Conservation (phyloP, 2,113 vertebrate genomes). For the Campylomormyrus numenius region DNA sequence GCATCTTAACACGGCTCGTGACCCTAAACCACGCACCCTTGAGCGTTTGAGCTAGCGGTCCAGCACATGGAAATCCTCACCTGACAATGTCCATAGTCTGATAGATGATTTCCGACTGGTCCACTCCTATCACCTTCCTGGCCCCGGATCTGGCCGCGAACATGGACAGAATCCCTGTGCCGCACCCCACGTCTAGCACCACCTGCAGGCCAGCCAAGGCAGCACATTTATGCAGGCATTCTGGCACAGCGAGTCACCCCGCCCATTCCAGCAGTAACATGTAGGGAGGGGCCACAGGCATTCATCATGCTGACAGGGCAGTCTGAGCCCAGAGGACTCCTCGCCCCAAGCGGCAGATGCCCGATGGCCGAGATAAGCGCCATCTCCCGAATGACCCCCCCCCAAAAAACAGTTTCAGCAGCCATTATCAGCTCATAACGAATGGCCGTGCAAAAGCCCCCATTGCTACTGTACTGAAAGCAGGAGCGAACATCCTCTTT, state of each 20-base stretch:
- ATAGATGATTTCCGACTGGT: slow-evolving; percentile 93
- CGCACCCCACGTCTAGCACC: slow-evolving; percentile 94
- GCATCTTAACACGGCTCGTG: not conserved
- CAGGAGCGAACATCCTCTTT: slow-evolving; percentile 56
- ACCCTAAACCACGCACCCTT: not conserved
- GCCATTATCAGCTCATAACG: slow-evolving; percentile 52
- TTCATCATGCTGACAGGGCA: slow-evolving; percentile 35
- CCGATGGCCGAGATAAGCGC: slow-evolving; percentile 33
- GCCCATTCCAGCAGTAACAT: not conserved
- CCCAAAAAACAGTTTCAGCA: slow-evolving; percentile 32
- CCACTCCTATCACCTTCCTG: slow-evolving; percentile 80
- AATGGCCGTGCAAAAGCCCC: slow-evolving; percentile 53
- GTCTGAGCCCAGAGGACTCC: not conserved
- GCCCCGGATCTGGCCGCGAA: slow-evolving; percentile 88
- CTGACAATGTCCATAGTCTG: slow-evolving; percentile 95
- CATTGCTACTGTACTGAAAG: slow-evolving; percentile 42
- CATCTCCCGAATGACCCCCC: not conserved
- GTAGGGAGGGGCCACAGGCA: slow-evolving; percentile 18
- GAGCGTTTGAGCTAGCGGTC: not conserved
- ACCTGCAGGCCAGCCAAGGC: slow-evolving; percentile 56
- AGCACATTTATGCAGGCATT: not conserved
- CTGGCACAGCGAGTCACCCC: not conserved
- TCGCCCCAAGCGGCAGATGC: slow-evolving; percentile 5
- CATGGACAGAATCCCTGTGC: slow-evolving; percentile 92
- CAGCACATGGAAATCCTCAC: slow-evolving; percentile 49